These are phyloP conservation scores for Cyrtonyx montezumae DNA, from an alignment of 2,113 vertebrate genomes.

Conservation along the genomic window DNA sequence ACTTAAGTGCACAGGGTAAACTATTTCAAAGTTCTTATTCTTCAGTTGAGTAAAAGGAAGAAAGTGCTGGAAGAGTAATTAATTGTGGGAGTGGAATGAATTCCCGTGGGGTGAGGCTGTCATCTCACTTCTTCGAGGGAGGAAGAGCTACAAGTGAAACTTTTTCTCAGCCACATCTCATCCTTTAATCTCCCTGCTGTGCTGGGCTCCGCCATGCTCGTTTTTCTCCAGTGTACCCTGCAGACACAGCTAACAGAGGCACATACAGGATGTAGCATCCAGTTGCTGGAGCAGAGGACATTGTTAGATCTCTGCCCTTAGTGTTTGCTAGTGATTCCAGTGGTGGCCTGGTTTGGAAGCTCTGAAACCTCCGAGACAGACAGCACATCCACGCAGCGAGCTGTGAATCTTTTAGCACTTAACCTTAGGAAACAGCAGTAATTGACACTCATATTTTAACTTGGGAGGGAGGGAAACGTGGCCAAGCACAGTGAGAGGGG, in stretches of 20 bases:
- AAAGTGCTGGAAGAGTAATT: background rate
- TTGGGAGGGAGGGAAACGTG: constrained; percentile 15
- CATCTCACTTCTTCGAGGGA: background rate
- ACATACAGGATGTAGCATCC: background rate
- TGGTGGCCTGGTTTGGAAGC: constrained; percentile 15
- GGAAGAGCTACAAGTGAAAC: background rate
- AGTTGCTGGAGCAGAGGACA: constrained; percentile 22
- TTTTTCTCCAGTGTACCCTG: background rate
- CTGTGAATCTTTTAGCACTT: background rate
- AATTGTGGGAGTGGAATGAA: background rate
- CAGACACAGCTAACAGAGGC: background rate
- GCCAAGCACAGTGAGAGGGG: background rate
- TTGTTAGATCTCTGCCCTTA: constrained; percentile 10
- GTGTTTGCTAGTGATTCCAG: constrained; percentile 9
- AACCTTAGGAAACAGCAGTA: constrained; percentile 17
- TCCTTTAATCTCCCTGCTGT: constrained; percentile 14
- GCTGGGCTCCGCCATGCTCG: background rate
- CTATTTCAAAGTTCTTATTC: background rate
- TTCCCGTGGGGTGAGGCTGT: background rate
- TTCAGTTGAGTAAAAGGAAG: background rate
- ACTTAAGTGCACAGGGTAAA: background rate
- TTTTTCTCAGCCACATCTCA: background rate
- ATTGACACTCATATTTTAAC: constrained; percentile 45
- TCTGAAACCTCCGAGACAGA: constrained; percentile 59
- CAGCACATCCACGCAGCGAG: constrained; percentile 52